A percentile compares a stretch with the other conserved stretches of the same genome.
These are phyloP conservation scores for Pocota personata DNA, from an alignment of 2,888 invertebrate species.

Conservation along the genomic window DNA sequence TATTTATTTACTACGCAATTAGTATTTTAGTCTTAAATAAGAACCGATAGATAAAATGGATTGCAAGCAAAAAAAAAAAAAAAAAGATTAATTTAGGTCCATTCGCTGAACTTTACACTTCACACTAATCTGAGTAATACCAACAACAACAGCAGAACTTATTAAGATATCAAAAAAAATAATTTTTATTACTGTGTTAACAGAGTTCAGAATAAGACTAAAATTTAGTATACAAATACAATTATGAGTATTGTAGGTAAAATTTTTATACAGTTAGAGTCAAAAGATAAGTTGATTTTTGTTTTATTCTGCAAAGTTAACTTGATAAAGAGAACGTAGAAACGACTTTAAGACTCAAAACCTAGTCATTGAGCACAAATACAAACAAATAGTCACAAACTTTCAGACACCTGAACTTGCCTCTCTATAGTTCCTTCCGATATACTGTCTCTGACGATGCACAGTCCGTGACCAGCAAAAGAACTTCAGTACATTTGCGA, in stretches of 20 bases:
- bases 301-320: too few species aligned
- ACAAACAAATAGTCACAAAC: too few species aligned
- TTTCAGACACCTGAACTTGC: too few species aligned
- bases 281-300: not conserved
- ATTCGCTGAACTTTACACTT: not conserved
- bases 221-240: not conserved
- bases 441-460: too few species aligned
- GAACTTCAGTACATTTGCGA: too few species aligned
- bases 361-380: too few species aligned
- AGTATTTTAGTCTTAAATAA: constrained; percentile 3
- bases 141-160: not conserved
- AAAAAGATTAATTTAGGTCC: not conserved
- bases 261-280: not conserved
- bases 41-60: constrained; percentile 11
- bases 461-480: too few species aligned
- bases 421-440: too few species aligned
- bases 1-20: not conserved
- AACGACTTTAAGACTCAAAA: too few species aligned
- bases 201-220: not conserved
- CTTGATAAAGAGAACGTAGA: too few species aligned
- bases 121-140: not conserved
- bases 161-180: not conserved
- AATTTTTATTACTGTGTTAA: not conserved
- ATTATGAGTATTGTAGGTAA: not conserved
- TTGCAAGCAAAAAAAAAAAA: not conserved